A percentile compares a stretch with the other conserved stretches of the same genome.
These are phyloP conservation scores for Lepidocyrtinus sp. DNA, from an alignment of 2,888 invertebrate species.

Conservation along the genomic window DNA sequence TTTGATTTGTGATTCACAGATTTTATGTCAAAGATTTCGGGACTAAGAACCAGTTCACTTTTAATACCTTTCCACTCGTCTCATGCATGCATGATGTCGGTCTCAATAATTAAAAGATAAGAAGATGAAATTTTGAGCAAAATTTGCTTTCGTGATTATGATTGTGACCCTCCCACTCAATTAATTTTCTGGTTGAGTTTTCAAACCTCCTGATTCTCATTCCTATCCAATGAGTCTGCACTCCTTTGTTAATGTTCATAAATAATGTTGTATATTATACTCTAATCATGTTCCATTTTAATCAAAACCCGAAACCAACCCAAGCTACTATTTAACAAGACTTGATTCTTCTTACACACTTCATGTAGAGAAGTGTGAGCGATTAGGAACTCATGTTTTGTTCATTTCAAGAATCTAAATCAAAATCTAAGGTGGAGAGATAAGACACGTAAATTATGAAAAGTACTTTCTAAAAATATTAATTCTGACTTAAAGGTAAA, in stretches of 20 bases:
- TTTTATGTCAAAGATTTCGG: too few species aligned
- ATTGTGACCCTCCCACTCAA: conserved; percentile 32
- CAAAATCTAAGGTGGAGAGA: too few species aligned
- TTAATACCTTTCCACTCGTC: conserved; percentile 14
- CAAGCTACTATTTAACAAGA: too few species aligned
- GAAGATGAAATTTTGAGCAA: conserved; percentile 27
- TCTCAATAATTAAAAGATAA: conserved; percentile 31
- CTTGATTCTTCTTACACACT: too few species aligned
- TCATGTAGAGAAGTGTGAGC: too few species aligned
- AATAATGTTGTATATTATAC: conserved; percentile 5
- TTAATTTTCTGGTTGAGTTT: conserved; percentile 19
- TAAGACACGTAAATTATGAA: too few species aligned
- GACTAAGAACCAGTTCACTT: background rate
- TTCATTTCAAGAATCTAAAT: too few species aligned
- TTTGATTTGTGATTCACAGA: too few species aligned
- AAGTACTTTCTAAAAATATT: too few species aligned
- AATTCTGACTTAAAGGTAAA: too few species aligned
- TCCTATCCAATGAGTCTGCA: background rate
- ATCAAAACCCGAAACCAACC: conserved; percentile 9
- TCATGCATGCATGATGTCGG: conserved; percentile 40
- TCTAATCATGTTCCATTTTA: background rate
- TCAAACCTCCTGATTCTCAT: background rate
- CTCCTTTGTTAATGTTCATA: background rate
- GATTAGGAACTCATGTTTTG: too few species aligned
- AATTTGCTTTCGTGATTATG: conserved; percentile 3